Evolutionary conservation across 2,888 invertebrate genomes (phyloP).

Genomic region (Tubiluchus corallicola): DNA sequence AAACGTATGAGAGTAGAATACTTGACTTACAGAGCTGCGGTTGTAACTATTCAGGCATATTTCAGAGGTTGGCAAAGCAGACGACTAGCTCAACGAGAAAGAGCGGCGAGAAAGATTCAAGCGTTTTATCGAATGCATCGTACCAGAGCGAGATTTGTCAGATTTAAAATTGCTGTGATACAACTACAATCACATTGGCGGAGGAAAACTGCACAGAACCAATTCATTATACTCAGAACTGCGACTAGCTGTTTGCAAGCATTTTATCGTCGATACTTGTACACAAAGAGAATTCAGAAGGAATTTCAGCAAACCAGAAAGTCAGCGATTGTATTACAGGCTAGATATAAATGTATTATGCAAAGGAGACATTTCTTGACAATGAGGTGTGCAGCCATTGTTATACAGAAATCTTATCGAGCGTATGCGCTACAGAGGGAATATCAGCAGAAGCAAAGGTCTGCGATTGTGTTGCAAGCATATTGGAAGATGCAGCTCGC

Average conservation of each 20-base stretch:
- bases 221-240: neutral
- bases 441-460: too few relatives aligned
- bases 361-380: neutral
- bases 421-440: too few relatives aligned
- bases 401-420: constrained; percentile 13
- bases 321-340: neutral
- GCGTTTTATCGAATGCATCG: constrained; percentile 9
- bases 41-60: neutral
- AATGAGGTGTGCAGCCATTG: constrained; percentile 11
- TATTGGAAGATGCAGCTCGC: too few relatives aligned
- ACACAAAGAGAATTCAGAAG: neutral
- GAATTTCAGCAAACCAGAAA: neutral
- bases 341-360: neutral
- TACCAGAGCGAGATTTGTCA: constrained; percentile 4
- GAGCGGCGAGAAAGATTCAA: constrained; percentile 12
- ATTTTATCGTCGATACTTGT: neutral
- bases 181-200: constrained; percentile 16
- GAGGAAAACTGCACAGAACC: constrained; percentile 11
- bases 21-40: neutral
- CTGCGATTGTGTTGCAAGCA: constrained; percentile 13
- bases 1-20: neutral
- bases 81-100: neutral
- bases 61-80: too few relatives aligned
- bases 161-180: constrained; percentile 12
- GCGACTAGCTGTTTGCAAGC: neutral